Evolutionary conservation across 1,140 invertebrate species (phyloP), one percentile per base, ranked within the genome.

Genomic region (Diploscapter pachys): DNA sequence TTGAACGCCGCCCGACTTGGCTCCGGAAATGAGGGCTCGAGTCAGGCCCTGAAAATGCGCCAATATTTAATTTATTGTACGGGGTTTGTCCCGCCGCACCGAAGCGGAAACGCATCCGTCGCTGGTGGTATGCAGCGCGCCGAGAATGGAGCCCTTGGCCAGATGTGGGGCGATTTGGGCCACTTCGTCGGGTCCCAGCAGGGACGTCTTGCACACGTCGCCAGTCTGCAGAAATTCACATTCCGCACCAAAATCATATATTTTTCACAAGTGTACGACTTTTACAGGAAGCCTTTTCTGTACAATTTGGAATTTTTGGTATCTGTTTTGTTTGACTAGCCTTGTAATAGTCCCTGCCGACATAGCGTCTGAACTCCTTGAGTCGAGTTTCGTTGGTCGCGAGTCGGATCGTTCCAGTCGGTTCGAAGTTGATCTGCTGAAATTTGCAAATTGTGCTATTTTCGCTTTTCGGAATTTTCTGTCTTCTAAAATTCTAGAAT

Each of bases 101-200:
- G 13, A 78, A 31, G 31, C 31, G 31, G 31, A 31, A 31, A 31
- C 64, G 3, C 62, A 67, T 56, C 77, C 77, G 48, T 78, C 77
- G 48, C 64, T 71, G 4, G 66, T 71, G 5, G 77, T 78, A 70
- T 78, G 70, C 52, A 78, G 68, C n/a, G 73, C 77, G 0, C 77
- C 77, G 11, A 78, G 57, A 9, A 78, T 70, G 71, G 75, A 63
- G 31, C 31, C 31, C 31, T 31, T 82, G 63, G 87, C 86, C 0
- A 87, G 66, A 5, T 86, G 67, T 51, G 87, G 87, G 72, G 80
- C 85, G 9, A 85, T 51, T 59, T 83, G 66, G 9, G 80, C 62
- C 9, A 88, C 82, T 77, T 87, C 80, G 9, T 87, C 83, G 4
- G 85, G 85, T 2, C 76, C 77, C 48, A 88, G 77, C 0, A 88